Conservation (phyloP, 2,113 vertebrate species). For the Macheiramphus alcinus region DNA sequence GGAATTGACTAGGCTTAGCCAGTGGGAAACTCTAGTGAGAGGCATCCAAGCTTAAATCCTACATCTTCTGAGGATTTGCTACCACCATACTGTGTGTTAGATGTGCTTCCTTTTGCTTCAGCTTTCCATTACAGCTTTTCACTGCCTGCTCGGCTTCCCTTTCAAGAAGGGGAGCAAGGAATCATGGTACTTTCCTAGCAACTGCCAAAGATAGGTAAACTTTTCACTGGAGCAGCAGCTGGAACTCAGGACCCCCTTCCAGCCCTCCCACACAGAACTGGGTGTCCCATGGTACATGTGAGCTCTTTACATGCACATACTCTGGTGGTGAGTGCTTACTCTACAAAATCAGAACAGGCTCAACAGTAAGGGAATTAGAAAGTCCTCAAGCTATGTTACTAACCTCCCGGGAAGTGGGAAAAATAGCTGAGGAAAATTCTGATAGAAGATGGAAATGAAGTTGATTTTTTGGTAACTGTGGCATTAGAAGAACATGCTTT, state of each 20-base stretch:
- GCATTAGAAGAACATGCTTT: neutral
- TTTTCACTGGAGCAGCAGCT: neutral
- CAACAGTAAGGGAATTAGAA: neutral
- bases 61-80: neutral
- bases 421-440: neutral
- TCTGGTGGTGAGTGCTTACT: neutral
- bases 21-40: neutral
- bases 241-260: neutral
- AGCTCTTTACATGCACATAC: neutral
- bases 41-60: neutral
- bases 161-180: neutral
- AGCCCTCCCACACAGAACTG: neutral
- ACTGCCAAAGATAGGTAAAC: neutral
- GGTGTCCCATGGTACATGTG: accelerated
- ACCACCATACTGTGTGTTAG: neutral
- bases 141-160: neutral
- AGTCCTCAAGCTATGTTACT: accelerated
- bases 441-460: neutral
- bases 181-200: neutral
- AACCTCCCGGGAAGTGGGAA: neutral
- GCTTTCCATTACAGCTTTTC: neutral
- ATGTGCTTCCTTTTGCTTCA: neutral
- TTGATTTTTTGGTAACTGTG: neutral
- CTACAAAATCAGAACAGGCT: neutral
- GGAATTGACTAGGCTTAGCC: neutral